A percentile compares a stretch with the other conserved stretches of the same genome.
Evolutionary conservation across 2,797 vertebrate genomes (phyloP).

Genomic region (Anabas testudineus): DNA sequence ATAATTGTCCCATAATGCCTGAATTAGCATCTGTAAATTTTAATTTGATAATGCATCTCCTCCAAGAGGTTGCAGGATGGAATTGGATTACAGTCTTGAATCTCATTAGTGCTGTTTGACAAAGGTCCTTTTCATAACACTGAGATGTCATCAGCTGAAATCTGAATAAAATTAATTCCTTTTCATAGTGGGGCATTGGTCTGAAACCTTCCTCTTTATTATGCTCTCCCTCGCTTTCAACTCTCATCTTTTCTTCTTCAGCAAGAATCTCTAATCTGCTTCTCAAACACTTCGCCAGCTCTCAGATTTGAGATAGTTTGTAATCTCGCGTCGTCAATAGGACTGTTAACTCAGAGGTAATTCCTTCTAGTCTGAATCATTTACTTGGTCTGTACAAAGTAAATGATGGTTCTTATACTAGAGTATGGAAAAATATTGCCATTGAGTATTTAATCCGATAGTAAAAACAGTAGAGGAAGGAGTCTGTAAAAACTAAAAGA

Average conservation of each 20-base stretch:
- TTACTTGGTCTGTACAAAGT: constrained; percentile 4
- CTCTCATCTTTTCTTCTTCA: constrained; percentile 63
- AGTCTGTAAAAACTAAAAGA: constrained; percentile 7
- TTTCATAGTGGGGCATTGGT: constrained; percentile 74
- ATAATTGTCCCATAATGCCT: constrained; percentile 83
- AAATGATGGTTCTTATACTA: constrained; percentile 18
- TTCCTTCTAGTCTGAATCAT: constrained; percentile 32
- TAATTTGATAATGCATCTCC: constrained; percentile 84
- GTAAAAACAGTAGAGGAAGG: not conserved
- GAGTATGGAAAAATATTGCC: constrained; percentile 10
- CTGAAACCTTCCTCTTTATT: constrained; percentile 74
- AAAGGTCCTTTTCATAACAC: constrained; percentile 82
- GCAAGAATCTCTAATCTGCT: constrained; percentile 53
- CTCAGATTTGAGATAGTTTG: constrained; percentile 50
- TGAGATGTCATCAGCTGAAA: constrained; percentile 79
- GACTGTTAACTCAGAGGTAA: constrained; percentile 33
- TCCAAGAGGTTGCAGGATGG: constrained; percentile 72
- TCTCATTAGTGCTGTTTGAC: constrained; percentile 84
- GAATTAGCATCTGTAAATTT: constrained; percentile 86
- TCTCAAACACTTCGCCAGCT: constrained; percentile 51
- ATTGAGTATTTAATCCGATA: constrained; percentile 31
- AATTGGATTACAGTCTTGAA: constrained; percentile 82
- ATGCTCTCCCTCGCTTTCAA: constrained; percentile 51
- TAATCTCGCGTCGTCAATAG: constrained; percentile 30
- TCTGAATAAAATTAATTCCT: constrained; percentile 79